Evolutionary conservation across 2,113 vertebrate genomes (phyloP).

Genomic region (Aegithalos caudatus): DNA sequence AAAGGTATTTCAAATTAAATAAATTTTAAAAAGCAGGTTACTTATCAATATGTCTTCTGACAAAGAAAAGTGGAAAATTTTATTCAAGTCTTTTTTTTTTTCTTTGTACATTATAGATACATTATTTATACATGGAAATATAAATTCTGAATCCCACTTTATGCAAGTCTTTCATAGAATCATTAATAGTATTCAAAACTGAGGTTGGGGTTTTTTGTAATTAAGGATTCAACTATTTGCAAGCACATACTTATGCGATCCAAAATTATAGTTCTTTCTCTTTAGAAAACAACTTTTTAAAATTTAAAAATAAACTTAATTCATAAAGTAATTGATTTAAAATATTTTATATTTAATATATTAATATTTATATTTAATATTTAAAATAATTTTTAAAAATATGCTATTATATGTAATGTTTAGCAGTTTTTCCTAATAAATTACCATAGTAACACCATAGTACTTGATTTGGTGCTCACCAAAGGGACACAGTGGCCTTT

Average conservation of each 20-base stretch:
- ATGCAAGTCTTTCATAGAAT: background rate
- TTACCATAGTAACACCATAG: background rate
- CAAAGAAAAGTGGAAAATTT: background rate
- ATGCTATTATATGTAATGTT: background rate
- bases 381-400: background rate
- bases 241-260: background rate
- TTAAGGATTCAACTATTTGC: background rate
- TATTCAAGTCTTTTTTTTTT: background rate
- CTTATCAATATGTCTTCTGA: background rate
- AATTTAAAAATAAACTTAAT: background rate
- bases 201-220: accelerated
- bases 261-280: background rate
- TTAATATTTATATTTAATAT: background rate
- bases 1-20: background rate
- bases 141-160: background rate
- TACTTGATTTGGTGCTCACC: background rate
- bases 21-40: background rate
- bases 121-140: background rate
- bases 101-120: background rate
- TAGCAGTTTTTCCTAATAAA: background rate
- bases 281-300: background rate
- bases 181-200: background rate
- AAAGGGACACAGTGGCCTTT: background rate
- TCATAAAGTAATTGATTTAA: background rate
- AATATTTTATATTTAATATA: background rate